These are phyloP conservation scores for Noctua janthina DNA, from an alignment of 2,888 invertebrate species.

Conservation along the genomic window DNA sequence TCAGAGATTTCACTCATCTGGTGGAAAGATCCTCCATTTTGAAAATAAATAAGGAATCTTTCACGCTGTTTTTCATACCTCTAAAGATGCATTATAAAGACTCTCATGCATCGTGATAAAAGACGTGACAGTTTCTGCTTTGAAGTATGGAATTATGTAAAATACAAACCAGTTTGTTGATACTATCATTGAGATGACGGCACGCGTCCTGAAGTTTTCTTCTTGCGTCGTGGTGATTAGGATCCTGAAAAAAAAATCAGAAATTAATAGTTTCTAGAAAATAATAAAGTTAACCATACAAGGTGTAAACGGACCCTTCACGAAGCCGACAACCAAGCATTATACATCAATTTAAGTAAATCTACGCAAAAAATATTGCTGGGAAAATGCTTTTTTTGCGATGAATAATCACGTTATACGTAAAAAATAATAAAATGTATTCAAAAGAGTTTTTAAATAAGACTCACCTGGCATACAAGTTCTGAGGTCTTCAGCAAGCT, in stretches of 20 bases:
- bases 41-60: neutral
- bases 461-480: slow-evolving; percentile 62
- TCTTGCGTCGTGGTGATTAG: slow-evolving; percentile 68
- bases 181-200: slow-evolving; percentile 74
- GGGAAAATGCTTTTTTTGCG: no score
- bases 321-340: no score
- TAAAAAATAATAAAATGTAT: neutral
- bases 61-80: neutral
- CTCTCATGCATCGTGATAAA: neutral
- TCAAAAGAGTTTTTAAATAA: neutral
- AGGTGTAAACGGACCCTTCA: no score
- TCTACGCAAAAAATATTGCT: no score
- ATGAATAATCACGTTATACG: no score
- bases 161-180: slow-evolving; percentile 79
- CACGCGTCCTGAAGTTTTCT: slow-evolving; percentile 77
- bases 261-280: neutral
- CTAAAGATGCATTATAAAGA: neutral
- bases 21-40: neutral
- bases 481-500: slow-evolving; percentile 78
- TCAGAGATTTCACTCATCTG: no score
- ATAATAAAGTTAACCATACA: neutral
- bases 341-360: no score
- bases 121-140: neutral
- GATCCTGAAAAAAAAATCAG: slow-evolving; percentile 67
- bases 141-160: neutral